Evolutionary conservation across 2,888 invertebrate genomes (phyloP), one percentile per base, ranked within the genome.

Genomic region (Drosophila diplacantha): DNA sequence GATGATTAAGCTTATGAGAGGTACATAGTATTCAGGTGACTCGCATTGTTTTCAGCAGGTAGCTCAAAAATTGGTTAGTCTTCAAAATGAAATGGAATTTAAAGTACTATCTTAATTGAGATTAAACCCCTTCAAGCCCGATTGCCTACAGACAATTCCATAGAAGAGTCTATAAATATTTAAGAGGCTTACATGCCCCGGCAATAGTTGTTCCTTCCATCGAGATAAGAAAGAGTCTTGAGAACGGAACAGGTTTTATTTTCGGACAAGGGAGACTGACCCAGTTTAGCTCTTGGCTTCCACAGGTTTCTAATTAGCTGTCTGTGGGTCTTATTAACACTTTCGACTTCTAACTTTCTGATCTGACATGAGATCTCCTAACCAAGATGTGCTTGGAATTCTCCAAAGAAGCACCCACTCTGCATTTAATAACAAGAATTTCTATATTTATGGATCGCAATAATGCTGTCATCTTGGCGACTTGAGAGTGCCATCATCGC

Each of bases 401-500:
- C 18, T 16, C 3, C 2, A 18, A 41, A 5, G 11, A 3, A 9
- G 1, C 22, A 20, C 29, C 29, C 44, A 44, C 44, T 31, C 14
- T 5, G 11, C 9, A 24, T 24, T 24, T 24, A 41, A 14, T 20
- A 46, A 31, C 20, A 41, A 24, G 24, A 41, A 31, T 46, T 46
- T 31, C 20, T 31, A 20, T 26, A 46, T 31, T 46, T 46, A 46
- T 46, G 44, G 31, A 18, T 31, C 20, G 44, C 44, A 14, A 31
- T 46, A 46, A 46, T 46, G 44, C 31, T 46, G 44, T 46, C 44
- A 46, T 31, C 29, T 18, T 6, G n/a, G 43, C 1, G 12, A 14
- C 44, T 22, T n/a, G 8, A n/a, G 29, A 41, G 52, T 26, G 67
- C 31, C 51, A 69, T 68, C 75, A 61, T 52, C 59, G 26, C 26